Conservation (phyloP, 2,888 invertebrate genomes). For the Notodonta ziczac region DNA sequence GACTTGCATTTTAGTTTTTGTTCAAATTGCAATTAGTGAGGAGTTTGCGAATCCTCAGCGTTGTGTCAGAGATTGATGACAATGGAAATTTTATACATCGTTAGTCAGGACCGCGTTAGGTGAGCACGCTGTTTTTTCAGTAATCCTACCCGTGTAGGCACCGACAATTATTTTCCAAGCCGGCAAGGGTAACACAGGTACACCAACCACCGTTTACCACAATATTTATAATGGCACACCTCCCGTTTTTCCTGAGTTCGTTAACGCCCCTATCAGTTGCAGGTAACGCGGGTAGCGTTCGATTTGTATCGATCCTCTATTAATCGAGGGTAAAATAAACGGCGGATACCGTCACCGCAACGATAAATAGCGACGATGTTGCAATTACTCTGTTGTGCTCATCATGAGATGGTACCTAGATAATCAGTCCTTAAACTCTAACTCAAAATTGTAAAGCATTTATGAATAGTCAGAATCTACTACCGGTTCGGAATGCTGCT, state of each 20-base stretch:
- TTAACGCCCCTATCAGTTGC: constrained; percentile 32
- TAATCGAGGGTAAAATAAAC: constrained; percentile 62
- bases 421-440: no score
- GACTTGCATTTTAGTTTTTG: constrained; percentile 82
- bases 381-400: constrained; percentile 58
- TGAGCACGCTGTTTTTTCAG: constrained; percentile 77
- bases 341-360: constrained; percentile 65
- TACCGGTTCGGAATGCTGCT: no score
- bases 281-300: constrained; percentile 25
- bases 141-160: constrained; percentile 72
- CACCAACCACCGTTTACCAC: constrained; percentile 37
- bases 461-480: no score
- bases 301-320: constrained; percentile 48
- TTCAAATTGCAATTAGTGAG: constrained; percentile 84
- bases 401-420: constrained; percentile 31
- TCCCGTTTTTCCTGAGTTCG: constrained; percentile 27
- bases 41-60: constrained; percentile 81
- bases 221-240: constrained; percentile 27
- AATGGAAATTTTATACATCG: constrained; percentile 41
- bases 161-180: constrained; percentile 63
- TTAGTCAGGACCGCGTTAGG: constrained; percentile 78
- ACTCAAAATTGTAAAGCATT: no score
- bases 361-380: constrained; percentile 65
- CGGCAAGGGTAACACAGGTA: constrained; percentile 55
- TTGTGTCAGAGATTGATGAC: constrained; percentile 78